Conservation (phyloP, 2,113 vertebrate species). For the Phyllostomus discolor region DNA sequence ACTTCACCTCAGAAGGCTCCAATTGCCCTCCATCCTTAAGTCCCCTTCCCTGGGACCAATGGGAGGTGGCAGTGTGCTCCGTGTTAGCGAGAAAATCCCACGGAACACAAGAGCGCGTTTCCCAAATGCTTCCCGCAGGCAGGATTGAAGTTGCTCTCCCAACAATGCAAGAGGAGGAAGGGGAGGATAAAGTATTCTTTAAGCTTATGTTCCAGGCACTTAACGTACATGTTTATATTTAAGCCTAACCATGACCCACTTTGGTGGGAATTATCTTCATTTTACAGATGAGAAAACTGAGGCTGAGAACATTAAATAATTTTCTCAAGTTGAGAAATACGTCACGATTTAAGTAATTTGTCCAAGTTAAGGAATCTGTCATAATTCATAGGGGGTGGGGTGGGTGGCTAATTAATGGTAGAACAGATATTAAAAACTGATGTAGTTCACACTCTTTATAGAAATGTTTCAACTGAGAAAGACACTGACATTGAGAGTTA, state of each 20-base stretch:
- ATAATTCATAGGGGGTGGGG: neutral
- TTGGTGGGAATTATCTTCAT: neutral
- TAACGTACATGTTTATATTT: neutral
- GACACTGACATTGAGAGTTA: neutral
- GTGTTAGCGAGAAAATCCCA: neutral
- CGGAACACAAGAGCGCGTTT: neutral
- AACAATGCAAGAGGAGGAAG: no score
- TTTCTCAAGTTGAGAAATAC: neutral
- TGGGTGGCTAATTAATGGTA: neutral
- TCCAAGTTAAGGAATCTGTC: neutral
- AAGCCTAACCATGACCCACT: neutral
- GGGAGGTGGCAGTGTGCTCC: neutral
- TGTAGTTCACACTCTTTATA: neutral
- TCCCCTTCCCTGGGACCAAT: neutral
- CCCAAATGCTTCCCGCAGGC: no score
- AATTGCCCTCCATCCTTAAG: neutral
- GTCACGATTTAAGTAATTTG: neutral
- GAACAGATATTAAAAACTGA: neutral
- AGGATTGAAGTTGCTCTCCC: neutral
- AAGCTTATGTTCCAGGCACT: neutral
- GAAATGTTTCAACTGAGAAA: neutral
- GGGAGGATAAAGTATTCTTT: rapidly evolving
- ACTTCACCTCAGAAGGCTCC: neutral
- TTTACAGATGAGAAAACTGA: neutral
- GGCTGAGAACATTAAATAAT: neutral